Evolutionary conservation across 1,140 invertebrate genomes (phyloP), one percentile per base, ranked within the genome.

Genomic region (Lepidurus packardi): DNA sequence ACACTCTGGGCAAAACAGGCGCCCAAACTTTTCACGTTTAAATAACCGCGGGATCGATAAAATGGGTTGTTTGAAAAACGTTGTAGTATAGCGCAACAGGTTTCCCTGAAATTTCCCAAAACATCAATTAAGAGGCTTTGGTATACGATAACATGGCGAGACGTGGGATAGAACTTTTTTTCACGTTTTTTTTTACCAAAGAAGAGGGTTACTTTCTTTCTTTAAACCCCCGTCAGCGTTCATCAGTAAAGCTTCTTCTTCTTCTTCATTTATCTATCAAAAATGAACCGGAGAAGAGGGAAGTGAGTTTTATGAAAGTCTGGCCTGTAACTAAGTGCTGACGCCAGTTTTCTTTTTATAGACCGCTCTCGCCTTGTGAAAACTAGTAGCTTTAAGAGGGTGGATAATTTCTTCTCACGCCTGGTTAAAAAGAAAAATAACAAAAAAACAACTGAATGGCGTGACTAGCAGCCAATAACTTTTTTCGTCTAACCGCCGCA

Each of bases 281-380:
- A 65, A 65, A 65, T 7, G 7, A 21, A 65, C 16, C 53, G 21
- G 21, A 16, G 34, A 34, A 34, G n/a, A 21, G 21, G 53, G 53
- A 65, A 65, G 21, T 65, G 53, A 65, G 21, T 65, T 65, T 65
- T 65, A 65, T 65, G 53, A 65, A 65, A 65, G 16, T 65, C 10
- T 47, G 53, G 53, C 53, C 7, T 65, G 53, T 65, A 13, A 21
- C 53, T 47, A 47, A 65, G 53, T 65, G 34, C 34, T 34, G 34
- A 34, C 34, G 34, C 34, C 34, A 34, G 34, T 34, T 34, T 34
- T 34, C 53, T 65, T 65, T 65, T 65, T 65, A 7, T 65, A 10
- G 10, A 1, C 16, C 45, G 45, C 16, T 7, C 45, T 47, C 16
- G 34, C 53, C 21, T 13, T 13, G 53, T 65, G 3, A 9, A 65